Percentiles rank a stretch among this genome's conserved stretches.
Evolutionary conservation across 2,888 invertebrate genomes (phyloP).

Genomic region (Parelbella ahira): DNA sequence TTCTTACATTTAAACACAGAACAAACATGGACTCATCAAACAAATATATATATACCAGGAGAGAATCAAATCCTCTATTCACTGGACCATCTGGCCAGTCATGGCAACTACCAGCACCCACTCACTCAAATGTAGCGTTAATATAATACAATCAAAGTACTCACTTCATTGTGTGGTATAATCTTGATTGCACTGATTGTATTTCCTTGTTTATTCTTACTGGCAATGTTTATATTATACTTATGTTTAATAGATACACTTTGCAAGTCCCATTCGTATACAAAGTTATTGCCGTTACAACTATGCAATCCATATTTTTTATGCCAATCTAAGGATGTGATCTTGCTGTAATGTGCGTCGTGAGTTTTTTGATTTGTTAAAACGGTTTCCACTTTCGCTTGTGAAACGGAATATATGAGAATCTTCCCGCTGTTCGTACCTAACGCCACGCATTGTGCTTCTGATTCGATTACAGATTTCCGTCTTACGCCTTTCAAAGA

Average conservation of each 20-base stretch:
- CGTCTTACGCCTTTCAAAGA: slow-evolving; percentile 42
- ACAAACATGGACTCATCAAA: too few species aligned
- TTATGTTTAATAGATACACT: slow-evolving; percentile 71
- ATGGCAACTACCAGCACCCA: too few species aligned
- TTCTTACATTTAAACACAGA: too few species aligned
- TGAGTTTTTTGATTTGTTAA: slow-evolving; percentile 72
- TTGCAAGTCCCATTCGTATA: slow-evolving; percentile 79
- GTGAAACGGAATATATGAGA: slow-evolving; percentile 84
- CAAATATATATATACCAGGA: too few species aligned
- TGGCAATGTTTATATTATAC: slow-evolving; percentile 79
- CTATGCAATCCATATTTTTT: slow-evolving; percentile 74
- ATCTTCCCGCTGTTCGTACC: slow-evolving; percentile 87
- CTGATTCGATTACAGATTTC: slow-evolving; percentile 47
- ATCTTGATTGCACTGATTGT: slow-evolving; percentile 82
- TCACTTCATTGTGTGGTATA: slow-evolving; percentile 75
- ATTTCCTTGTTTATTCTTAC: slow-evolving; percentile 81
- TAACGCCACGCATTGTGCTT: slow-evolving; percentile 82
- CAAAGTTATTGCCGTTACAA: slow-evolving; percentile 73
- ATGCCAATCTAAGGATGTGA: slow-evolving; percentile 81
- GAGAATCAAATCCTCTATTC: too few species aligned
- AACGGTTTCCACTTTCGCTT: slow-evolving; percentile 82
- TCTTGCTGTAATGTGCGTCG: slow-evolving; percentile 49
- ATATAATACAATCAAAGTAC: too few species aligned
- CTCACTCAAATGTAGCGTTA: too few species aligned
- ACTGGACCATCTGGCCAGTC: too few species aligned